Conservation (phyloP, 1,140 invertebrate species). For the Pseudomyrmex flavicornis region DNA sequence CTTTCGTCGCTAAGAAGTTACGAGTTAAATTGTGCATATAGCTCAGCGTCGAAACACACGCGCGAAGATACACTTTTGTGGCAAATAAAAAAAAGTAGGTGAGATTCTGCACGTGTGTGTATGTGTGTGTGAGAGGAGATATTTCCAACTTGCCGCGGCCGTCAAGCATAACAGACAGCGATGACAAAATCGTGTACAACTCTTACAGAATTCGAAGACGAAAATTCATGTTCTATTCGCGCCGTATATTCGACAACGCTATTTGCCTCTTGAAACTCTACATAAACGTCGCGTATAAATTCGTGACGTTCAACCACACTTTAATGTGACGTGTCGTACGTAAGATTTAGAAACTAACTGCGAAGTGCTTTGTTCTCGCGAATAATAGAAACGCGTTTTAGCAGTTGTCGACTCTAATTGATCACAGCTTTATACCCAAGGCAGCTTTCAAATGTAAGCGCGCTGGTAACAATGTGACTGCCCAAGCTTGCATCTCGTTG, state of each 20-base stretch:
- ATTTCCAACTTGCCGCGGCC: background rate
- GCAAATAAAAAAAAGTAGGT: background rate
- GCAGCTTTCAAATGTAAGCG: background rate
- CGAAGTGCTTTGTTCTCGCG: background rate
- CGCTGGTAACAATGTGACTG: conserved; percentile 2
- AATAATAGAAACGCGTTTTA: background rate
- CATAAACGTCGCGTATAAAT: conserved; percentile 27
- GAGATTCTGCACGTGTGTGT: background rate
- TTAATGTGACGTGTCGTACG: background rate
- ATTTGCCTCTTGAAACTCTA: conserved; percentile 1
- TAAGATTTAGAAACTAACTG: background rate
- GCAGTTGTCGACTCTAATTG: conserved; percentile 1
- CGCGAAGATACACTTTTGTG: background rate
- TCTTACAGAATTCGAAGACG: conserved; percentile 6
- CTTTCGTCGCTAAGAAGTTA: no score
- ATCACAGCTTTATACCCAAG: background rate
- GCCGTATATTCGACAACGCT: background rate
- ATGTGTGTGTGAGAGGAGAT: background rate
- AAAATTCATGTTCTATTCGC: background rate
- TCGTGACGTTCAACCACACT: background rate
- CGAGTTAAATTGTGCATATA: no score
- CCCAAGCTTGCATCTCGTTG: background rate
- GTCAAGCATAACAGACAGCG: background rate
- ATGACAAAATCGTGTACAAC: background rate
- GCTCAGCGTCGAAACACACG: no score